A percentile compares a stretch with the other conserved stretches of the same genome.
These are phyloP conservation scores for Vimba vimba DNA, from an alignment of 2,113 vertebrate genomes.

Conservation along the genomic window DNA sequence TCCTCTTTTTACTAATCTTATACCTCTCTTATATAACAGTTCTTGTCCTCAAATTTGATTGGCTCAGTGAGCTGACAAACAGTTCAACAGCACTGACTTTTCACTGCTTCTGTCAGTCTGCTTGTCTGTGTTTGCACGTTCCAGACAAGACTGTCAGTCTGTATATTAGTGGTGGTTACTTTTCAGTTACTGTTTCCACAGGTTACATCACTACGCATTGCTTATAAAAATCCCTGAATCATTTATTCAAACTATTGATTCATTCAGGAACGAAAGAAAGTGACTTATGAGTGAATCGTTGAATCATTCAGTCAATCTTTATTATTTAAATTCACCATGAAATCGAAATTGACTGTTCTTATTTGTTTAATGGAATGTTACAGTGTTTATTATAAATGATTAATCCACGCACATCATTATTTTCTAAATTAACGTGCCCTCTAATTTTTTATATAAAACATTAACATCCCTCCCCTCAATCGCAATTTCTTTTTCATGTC, in stretches of 20 bases:
- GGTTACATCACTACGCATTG: background rate
- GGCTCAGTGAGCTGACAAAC: no score
- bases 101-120: no score
- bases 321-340: background rate
- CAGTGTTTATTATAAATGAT: background rate
- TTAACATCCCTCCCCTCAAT: background rate
- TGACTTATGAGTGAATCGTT: background rate
- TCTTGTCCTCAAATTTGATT: background rate
- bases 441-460: background rate
- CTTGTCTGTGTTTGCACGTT: background rate
- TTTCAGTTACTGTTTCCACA: background rate
- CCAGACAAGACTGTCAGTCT: background rate
- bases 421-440: background rate
- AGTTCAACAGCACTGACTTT: no score
- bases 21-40: background rate
- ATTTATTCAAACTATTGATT: no score
- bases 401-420: background rate
- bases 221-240: no score
- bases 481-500: no score
- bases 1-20: background rate
- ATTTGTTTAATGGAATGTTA: background rate
- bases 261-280: no score
- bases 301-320: background rate
- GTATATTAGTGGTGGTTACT: background rate
- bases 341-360: background rate